These are phyloP conservation scores for Cuculus canorus DNA, from an alignment of 2,797 vertebrate genomes.

Conservation along the genomic window DNA sequence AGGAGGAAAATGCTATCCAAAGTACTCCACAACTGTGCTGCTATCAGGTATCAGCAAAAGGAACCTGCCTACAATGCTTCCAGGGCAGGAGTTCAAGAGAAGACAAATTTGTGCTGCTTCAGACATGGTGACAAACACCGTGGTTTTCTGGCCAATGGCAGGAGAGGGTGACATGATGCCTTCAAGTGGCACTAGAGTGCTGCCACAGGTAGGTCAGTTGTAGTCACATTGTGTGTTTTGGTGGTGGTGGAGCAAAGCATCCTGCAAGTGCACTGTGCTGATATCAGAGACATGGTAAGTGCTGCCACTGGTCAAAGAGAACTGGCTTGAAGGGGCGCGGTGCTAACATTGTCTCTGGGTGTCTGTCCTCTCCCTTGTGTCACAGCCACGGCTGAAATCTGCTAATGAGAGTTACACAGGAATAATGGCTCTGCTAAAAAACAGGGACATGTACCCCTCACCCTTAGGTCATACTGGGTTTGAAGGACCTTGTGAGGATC, in stretches of 20 bases:
- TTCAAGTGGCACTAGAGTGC: not conserved
- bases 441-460: accelerated
- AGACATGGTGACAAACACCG: not conserved
- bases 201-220: not conserved
- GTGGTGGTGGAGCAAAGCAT: not conserved
- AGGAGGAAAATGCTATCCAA: not conserved
- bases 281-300: not conserved
- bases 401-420: not conserved
- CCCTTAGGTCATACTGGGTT: not conserved
- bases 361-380: not conserved
- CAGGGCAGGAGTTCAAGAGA: not conserved
- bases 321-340: not conserved
- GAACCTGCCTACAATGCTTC: not conserved
- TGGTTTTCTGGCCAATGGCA: not conserved
- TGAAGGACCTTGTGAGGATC: not conserved
- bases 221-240: no score
- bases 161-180: not conserved
- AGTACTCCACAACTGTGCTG: not conserved
- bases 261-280: not conserved
- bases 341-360: not conserved
- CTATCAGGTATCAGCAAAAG: not conserved
- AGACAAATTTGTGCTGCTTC: not conserved
- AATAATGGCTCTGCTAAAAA: not conserved
- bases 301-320: not conserved
- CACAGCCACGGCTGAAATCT: not conserved